These are phyloP conservation scores for Bruchidius siliquastri DNA, from an alignment of 2,888 invertebrate genomes.

Conservation along the genomic window DNA sequence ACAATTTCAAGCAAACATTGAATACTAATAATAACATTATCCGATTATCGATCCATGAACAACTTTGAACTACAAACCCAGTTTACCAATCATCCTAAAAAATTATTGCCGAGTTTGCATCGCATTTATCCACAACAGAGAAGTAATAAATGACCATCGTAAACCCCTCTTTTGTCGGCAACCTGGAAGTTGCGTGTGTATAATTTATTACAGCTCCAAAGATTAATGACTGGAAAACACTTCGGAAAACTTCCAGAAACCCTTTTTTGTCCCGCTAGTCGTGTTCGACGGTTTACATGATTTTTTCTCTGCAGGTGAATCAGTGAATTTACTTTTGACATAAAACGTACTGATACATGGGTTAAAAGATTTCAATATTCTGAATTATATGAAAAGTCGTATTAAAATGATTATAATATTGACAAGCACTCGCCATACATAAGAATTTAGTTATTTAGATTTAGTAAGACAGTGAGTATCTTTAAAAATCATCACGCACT, in stretches of 20 bases:
- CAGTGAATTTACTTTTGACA: no score
- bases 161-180: neutral
- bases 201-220: neutral
- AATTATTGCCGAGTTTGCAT: neutral
- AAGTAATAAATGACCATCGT: neutral
- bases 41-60: neutral
- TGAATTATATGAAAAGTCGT: no score
- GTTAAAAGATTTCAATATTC: no score
- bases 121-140: neutral
- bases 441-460: no score
- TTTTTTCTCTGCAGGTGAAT: no score
- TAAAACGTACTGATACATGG: no score
- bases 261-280: neutral
- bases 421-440: no score
- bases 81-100: neutral
- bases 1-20: no score
- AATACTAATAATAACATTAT: neutral
- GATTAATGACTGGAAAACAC: neutral
- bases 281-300: neutral
- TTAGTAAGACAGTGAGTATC: no score
- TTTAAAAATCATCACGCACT: no score
- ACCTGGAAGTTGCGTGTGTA: neutral
- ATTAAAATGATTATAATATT: no score
- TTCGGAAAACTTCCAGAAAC: neutral
- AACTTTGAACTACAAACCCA: neutral